Conservation (phyloP, 37 sponge, comb jelly and placozoan species). For the Geodia barretti region DNA sequence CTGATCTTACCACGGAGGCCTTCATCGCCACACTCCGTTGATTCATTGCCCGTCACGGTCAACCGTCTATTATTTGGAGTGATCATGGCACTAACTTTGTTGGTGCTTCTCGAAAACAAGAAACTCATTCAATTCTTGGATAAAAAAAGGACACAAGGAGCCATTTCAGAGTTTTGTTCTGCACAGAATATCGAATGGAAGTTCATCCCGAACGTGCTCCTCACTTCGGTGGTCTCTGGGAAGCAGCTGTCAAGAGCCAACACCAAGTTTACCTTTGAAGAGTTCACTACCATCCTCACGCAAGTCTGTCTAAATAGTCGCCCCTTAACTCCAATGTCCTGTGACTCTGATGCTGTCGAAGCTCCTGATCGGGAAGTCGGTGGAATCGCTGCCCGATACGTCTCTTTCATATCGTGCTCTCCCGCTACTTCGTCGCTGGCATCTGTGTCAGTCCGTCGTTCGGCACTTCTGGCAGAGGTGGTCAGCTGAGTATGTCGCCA, state of each 20-base stretch:
- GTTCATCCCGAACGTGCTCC: conserved; percentile 30
- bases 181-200: conserved; percentile 17
- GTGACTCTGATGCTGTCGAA: conserved; percentile 21
- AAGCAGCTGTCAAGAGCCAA: conserved; percentile 28
- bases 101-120: conserved; percentile 34
- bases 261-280: conserved; percentile 28
- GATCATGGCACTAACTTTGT: conserved; percentile 39
- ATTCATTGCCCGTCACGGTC: conserved; percentile 26
- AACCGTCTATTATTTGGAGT: conserved; percentile 23
- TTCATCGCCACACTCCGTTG: conserved; percentile 20
- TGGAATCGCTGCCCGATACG: conserved; percentile 16
- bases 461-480: conserved; percentile 29
- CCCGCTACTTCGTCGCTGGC: conserved; percentile 13
- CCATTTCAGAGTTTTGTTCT: neutral
- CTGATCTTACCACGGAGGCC: conserved; percentile 20
- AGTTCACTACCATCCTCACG: conserved; percentile 16
- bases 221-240: conserved; percentile 26
- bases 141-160: neutral
- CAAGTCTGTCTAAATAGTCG: conserved; percentile 37
- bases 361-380: conserved; percentile 21
- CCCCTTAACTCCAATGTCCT: conserved; percentile 7
- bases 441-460: conserved; percentile 5
- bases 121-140: conserved; percentile 9
- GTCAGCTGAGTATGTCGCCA: conserved; percentile 25
- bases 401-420: neutral